Evolutionary conservation across 2,113 vertebrate genomes (phyloP).

Genomic region (Haemorhous mexicanus): DNA sequence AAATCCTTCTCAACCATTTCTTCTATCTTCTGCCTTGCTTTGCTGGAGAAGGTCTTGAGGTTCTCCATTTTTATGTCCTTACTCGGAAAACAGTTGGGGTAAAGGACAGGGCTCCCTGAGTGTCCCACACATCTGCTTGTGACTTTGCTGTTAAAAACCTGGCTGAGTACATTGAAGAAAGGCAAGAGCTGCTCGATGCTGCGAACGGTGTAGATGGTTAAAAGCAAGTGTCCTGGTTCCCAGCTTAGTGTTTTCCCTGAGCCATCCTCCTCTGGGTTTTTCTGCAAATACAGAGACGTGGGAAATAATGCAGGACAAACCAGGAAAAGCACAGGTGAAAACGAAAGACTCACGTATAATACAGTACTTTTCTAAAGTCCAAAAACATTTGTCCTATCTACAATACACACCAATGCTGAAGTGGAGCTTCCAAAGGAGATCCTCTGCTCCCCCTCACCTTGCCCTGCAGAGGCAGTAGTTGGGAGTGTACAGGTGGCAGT

Average conservation of each 20-base stretch:
- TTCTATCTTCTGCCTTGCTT: slow-evolving; percentile 93
- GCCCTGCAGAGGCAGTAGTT: neutral
- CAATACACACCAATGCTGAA: neutral
- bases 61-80: slow-evolving; percentile 94
- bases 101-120: slow-evolving; percentile 78
- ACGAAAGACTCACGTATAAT: neutral
- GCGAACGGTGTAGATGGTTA: slow-evolving; percentile 90
- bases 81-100: slow-evolving; percentile 73
- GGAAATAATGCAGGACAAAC: neutral
- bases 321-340: neutral
- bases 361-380: neutral
- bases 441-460: neutral
- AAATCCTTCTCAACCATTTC: slow-evolving; percentile 99
- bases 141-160: slow-evolving; percentile 95
- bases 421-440: neutral
- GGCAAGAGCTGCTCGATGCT: slow-evolving; percentile 97
- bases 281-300: slow-evolving; percentile 73
- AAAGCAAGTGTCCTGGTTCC: slow-evolving; percentile 91
- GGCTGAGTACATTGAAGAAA: slow-evolving; percentile 95
- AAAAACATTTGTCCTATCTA: neutral
- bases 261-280: slow-evolving; percentile 93
- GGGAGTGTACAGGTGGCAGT: neutral
- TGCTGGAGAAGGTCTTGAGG: slow-evolving; percentile 92
- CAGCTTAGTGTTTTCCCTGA: slow-evolving; percentile 85
- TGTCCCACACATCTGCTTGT: slow-evolving; percentile 83